phyloP scores from a whole-genome alignment of 2,797 vertebrate genomes.

The Pipistrellus kuhlii region DNA sequence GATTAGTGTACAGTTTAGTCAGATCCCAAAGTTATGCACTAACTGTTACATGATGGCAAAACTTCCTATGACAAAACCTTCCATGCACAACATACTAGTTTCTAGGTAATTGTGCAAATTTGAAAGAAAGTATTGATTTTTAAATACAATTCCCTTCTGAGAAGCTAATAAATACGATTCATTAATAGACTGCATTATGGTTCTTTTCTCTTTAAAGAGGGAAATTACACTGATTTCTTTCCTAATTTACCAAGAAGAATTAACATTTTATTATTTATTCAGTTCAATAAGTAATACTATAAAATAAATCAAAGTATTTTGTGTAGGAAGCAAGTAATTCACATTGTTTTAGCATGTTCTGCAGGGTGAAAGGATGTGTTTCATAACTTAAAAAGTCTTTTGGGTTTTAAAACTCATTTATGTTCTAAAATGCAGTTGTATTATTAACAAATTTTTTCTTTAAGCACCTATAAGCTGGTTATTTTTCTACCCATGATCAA shows the following conservation, averaged over 20 bases:
- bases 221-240: conserved; percentile 67
- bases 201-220: conserved; percentile 31
- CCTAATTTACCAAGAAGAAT: conserved; percentile 64
- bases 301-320: conserved; percentile 61
- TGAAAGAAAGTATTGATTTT: conserved; percentile 54
- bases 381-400: background rate
- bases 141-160: conserved; percentile 47
- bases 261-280: conserved; percentile 66
- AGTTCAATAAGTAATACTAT: conserved; percentile 64
- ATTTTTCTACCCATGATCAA: background rate
- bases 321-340: conserved; percentile 64
- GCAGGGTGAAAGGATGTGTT: conserved; percentile 1
- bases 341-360: conserved; percentile 23
- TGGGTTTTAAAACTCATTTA: conserved; percentile 22
- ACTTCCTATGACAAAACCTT: background rate
- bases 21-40: conserved; percentile 1
- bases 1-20: background rate
- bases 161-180: conserved; percentile 55
- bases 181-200: conserved; percentile 42
- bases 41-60: background rate
- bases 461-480: background rate
- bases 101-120: conserved; percentile 29
- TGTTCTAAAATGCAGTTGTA: background rate
- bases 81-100: background rate
- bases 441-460: conserved; percentile 44